Evolutionary conservation across 1,140 invertebrate genomes (phyloP).

Genomic region (Tribolium madens): DNA sequence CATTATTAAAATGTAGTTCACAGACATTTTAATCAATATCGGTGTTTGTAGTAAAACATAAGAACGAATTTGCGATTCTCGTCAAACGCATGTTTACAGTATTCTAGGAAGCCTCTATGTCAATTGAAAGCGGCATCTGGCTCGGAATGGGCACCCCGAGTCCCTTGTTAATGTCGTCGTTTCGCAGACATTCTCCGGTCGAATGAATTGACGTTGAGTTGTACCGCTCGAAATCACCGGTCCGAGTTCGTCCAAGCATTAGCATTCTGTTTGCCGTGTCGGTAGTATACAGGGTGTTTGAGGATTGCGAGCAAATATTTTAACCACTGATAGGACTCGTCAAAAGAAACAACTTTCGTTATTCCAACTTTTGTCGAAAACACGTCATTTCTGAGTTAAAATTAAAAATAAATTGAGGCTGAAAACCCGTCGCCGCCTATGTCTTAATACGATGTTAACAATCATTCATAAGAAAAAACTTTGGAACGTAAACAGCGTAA

Average conservation of each 20-base stretch:
- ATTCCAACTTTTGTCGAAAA: too few relatives aligned
- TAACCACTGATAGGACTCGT: too few relatives aligned
- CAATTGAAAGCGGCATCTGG: conserved; percentile 26
- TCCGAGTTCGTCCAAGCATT: conserved; percentile 24
- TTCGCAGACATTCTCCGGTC: conserved; percentile 34
- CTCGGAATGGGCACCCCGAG: conserved; percentile 30
- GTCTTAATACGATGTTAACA: too few relatives aligned
- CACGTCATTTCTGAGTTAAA: too few relatives aligned
- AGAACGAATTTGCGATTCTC: conserved; percentile 11
- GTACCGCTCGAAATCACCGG: conserved; percentile 25
- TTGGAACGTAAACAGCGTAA: too few relatives aligned
- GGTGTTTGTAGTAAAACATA: not conserved
- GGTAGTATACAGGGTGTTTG: too few relatives aligned
- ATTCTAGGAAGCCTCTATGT: not conserved
- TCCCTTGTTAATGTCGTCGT: conserved; percentile 38
- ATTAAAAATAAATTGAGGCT: too few relatives aligned
- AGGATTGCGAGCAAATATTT: too few relatives aligned
- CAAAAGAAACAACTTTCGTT: too few relatives aligned
- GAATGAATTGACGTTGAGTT: conserved; percentile 35
- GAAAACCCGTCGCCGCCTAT: too few relatives aligned
- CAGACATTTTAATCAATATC: not conserved
- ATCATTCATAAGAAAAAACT: too few relatives aligned
- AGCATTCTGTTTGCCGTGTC: conserved; percentile 28
- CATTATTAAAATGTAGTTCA: not conserved
- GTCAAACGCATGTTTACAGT: conserved; percentile 26